These are phyloP conservation scores for Lithophane semibrunnea DNA, from an alignment of 2,888 invertebrate species.

Conservation along the genomic window DNA sequence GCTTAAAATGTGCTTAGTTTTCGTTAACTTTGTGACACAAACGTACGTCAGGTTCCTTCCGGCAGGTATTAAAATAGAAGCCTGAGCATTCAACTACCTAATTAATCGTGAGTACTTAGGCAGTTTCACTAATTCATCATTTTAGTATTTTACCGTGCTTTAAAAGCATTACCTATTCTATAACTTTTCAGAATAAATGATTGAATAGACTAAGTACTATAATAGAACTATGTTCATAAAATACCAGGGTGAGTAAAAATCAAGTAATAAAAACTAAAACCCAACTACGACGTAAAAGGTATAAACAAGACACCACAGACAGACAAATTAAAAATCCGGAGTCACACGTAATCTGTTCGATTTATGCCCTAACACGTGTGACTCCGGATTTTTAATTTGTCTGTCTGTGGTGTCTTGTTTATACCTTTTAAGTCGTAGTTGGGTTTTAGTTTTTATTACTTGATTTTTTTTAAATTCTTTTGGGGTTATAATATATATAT, in stretches of 20 bases:
- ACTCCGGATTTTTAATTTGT: too few relatives aligned
- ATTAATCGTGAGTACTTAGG: background rate
- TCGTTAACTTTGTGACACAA: conserved; percentile 27
- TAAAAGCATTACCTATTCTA: background rate
- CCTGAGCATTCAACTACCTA: conserved; percentile 2
- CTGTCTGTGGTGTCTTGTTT: too few relatives aligned
- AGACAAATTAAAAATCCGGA: too few relatives aligned
- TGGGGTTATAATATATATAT: too few relatives aligned
- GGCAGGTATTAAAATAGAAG: conserved; percentile 11
- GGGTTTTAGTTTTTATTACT: too few relatives aligned
- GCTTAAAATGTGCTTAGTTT: conserved; percentile 23
- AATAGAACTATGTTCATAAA: background rate
- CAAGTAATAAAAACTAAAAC: too few relatives aligned
- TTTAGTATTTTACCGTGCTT: background rate
- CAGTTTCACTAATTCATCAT: background rate
- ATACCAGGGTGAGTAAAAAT: conserved; percentile 17
- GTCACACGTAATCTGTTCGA: too few relatives aligned
- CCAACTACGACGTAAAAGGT: too few relatives aligned
- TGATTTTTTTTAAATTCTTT: too few relatives aligned
- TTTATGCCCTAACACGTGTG: too few relatives aligned
- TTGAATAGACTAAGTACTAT: background rate
- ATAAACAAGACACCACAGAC: too few relatives aligned
- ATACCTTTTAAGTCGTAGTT: too few relatives aligned
- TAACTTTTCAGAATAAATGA: background rate
- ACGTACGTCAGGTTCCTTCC: conserved; percentile 9